Evolutionary conservation across 1,140 invertebrate genomes (phyloP).

Genomic region (Apis florea): DNA sequence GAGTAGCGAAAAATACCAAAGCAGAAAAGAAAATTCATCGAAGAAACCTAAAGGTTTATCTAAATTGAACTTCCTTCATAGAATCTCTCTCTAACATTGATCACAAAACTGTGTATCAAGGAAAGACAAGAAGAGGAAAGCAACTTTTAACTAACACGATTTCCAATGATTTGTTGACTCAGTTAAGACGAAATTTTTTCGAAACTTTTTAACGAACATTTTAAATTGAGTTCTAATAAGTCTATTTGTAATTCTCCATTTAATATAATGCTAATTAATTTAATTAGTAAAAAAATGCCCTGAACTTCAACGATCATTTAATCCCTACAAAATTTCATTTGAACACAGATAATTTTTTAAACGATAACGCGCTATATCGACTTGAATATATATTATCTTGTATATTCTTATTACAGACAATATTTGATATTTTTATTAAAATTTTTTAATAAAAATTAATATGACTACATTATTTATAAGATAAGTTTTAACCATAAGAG

Average conservation of each 20-base stretch:
- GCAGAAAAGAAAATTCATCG: not conserved
- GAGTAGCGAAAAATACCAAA: too few relatives aligned
- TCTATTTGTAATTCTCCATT: conserved; percentile 8
- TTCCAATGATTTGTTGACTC: conserved; percentile 22
- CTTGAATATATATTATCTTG: too few relatives aligned
- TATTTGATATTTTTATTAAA: too few relatives aligned
- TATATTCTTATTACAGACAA: too few relatives aligned
- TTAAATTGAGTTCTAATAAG: conserved; percentile 18
- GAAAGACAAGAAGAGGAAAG: not conserved
- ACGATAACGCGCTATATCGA: not conserved
- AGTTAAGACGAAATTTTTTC: conserved; percentile 30
- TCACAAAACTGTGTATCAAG: not conserved
- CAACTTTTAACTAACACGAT: conserved; percentile 27
- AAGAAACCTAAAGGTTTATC: not conserved
- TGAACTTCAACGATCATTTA: not conserved
- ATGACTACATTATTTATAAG: too few relatives aligned
- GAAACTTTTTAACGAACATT: conserved; percentile 21
- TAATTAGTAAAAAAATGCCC: too few relatives aligned
- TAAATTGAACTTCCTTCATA: not conserved
- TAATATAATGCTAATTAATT: too few relatives aligned
- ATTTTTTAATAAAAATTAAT: too few relatives aligned
- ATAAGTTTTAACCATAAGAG: too few relatives aligned
- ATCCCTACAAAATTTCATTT: conserved; percentile 3
- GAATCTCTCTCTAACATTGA: not conserved
- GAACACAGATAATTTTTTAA: too few relatives aligned